phyloP scores from a whole-genome alignment of 2,113 vertebrate species.

The Onychostoma macrolepis region DNA sequence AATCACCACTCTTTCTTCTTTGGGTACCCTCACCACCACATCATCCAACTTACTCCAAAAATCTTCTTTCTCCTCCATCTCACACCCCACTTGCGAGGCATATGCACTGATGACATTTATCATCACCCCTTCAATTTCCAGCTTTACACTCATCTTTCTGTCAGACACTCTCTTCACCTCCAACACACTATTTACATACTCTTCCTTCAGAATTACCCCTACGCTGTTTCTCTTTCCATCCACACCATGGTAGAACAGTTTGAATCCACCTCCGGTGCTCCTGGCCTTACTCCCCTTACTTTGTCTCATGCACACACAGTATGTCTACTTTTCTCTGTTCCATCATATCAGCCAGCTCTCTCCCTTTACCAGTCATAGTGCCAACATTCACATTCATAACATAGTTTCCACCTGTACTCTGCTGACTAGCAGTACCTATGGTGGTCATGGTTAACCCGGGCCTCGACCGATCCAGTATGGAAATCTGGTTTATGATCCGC shows the following conservation, averaged over 20 bases:
- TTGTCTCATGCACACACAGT: too few species aligned
- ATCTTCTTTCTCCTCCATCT: not conserved
- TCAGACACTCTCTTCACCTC: not conserved
- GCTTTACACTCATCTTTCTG: too few species aligned
- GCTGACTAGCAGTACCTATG: not conserved
- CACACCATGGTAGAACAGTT: too few species aligned
- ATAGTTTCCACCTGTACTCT: not conserved
- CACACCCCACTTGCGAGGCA: conserved; percentile 17
- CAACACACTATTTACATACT: not conserved
- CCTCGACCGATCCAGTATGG: not conserved
- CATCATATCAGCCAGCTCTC: not conserved
- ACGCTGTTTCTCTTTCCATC: too few species aligned
- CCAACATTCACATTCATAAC: not conserved
- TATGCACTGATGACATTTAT: conserved; percentile 11
- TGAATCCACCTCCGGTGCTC: too few species aligned
- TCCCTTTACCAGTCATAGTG: too few species aligned
- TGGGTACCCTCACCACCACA: not conserved
- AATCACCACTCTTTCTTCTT: not conserved
- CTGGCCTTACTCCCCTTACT: too few species aligned
- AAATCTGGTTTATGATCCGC: not conserved
- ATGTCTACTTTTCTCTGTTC: not conserved
- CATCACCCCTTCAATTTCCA: not conserved
- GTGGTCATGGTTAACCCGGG: not conserved
- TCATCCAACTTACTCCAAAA: not conserved
- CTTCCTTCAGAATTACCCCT: too few species aligned